Base-by-base conservation (phyloP, 2,888 invertebrate species). In the Leptinotarsa juncta region DNA sequence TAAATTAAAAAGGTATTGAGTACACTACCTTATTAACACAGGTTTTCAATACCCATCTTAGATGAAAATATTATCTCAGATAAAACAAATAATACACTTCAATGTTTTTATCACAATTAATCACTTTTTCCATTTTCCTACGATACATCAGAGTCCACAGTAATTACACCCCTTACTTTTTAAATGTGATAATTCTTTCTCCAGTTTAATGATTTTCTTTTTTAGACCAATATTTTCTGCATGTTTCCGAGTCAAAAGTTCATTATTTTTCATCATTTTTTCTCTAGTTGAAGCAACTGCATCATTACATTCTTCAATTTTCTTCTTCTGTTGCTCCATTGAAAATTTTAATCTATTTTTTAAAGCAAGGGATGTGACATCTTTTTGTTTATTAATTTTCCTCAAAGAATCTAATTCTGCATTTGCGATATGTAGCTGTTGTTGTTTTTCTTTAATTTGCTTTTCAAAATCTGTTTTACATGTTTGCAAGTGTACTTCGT, bases 91-190 rank as follows among this genome's bases (percentile, higher is more conserved):
- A 42, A 42, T 42, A 42, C 42, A 42, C 42, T 42, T 42, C 42
- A 42, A 42, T 42, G 10, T 42, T 42, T 42, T 3, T 42, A 42
- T 42, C 42, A 42, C 42, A 42, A 42, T 12, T 42, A 42, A 42
- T 42, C 42, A 42, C 42, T 10, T 10, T 10, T 10, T 42, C 42
- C 3, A 10, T 42, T 42, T 42, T 42, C 42, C 3, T 0, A 10
- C 10, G 42, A 42, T 42, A 42, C 3, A 48, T 62, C 23, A 72
- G 4, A 72, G 53, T 68, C 72, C 72, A 62, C 72, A 72, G 51
- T 72, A 72, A 51, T 72, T 69, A 69, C 72, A 72, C 49, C 23
- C 20, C 53, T 72, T 67, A 32, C 18, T 62, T 60, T 69, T 72
- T 1, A 2, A 3, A 18, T 26, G 10, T 53, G 50, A 4, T 12